Percentiles rank a stretch among this genome's conserved stretches.
These are phyloP conservation scores for Bovichtus variegatus DNA, from an alignment of 2,797 vertebrate species.

Conservation along the genomic window DNA sequence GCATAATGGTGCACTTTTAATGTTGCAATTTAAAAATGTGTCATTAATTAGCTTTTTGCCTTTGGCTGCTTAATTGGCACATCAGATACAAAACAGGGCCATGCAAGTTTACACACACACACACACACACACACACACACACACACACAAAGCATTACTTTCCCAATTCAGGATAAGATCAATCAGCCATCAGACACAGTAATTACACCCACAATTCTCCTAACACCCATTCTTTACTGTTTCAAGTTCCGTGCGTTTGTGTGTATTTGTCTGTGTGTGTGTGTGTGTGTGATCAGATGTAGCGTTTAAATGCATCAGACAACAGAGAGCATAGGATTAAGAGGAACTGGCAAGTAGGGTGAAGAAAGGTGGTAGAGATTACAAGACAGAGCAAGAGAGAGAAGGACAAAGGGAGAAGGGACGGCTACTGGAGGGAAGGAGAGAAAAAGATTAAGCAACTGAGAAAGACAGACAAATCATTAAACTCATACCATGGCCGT, in stretches of 20 bases:
- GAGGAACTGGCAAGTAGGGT: neutral
- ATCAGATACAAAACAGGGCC: too few species aligned
- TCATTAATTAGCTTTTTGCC: too few species aligned
- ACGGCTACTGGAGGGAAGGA: constrained; percentile 23
- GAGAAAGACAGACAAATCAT: constrained; percentile 59
- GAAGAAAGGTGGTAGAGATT: neutral
- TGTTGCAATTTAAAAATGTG: too few species aligned
- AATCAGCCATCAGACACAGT: constrained; percentile 37
- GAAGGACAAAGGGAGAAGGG: constrained; percentile 47
- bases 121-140: neutral
- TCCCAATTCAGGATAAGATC: constrained; percentile 18
- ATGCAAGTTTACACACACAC: neutral
- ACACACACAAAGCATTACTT: constrained; percentile 3
- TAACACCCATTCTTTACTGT: constrained; percentile 14
- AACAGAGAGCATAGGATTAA: neutral
- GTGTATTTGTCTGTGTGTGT: neutral
- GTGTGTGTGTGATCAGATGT: neutral
- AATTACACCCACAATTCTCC: constrained; percentile 15
- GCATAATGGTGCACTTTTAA: too few species aligned
- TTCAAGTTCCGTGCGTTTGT: neutral
- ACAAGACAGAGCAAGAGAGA: constrained; percentile 5
- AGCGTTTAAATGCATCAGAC: constrained; percentile 11
- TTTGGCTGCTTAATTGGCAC: too few species aligned
- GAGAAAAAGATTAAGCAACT: constrained; percentile 44
- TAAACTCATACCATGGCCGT: constrained; percentile 46